Evolutionary conservation across 2,113 vertebrate species (phyloP), one percentile per base, ranked within the genome.

Genomic region (Actenoides hombroni): DNA sequence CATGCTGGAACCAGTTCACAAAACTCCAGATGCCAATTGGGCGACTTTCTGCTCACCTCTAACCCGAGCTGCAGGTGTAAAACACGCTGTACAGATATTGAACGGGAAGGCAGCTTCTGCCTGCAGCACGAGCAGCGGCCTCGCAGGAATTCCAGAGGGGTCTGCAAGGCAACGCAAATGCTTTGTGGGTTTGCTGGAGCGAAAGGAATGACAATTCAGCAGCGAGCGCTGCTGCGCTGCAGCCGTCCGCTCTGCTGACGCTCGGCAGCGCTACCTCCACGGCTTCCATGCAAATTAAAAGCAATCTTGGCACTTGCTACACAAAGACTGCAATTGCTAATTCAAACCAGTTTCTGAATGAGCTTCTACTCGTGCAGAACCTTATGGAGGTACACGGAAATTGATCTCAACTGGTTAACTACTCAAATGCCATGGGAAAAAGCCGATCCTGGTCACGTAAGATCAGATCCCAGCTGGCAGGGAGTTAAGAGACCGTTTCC

Each of bases 331-430:
- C 56, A 8, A 73, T 88, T 56, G 91, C 81, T 86, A 90, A 81
- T 95, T 86, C 92, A 92, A 94, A 94, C 86, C 86, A 24, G 94
- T 83, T 91, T 65, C 42, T 70, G 86, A 78, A 46, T 33, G 56
- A 79, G 85, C 80, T 83, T 24, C 37, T 79, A 49, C 37, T 4
- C 23, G 76, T 0, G 49, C 51, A 56, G 83, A 57, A 46, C 76
- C 83, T 44, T 10, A 13, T 4, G 80, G 80, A 92, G 86, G 64
- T 69, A 24, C 29, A 42, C 65, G 69, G 65, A 59, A 74, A 86
- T 59, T 0, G 4, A 28, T 29, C 77, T 6, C 51, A 67, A 77
- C 21, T 3, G 21, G 83, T 80, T 86, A 57, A 68, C 51, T 39
- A 86, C 42, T n/a, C 91, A 77, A 67, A 78, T 2, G 26, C 1